phyloP scores from a whole-genome alignment of 2,888 invertebrate species.

The Drosophila hamatofila region DNA sequence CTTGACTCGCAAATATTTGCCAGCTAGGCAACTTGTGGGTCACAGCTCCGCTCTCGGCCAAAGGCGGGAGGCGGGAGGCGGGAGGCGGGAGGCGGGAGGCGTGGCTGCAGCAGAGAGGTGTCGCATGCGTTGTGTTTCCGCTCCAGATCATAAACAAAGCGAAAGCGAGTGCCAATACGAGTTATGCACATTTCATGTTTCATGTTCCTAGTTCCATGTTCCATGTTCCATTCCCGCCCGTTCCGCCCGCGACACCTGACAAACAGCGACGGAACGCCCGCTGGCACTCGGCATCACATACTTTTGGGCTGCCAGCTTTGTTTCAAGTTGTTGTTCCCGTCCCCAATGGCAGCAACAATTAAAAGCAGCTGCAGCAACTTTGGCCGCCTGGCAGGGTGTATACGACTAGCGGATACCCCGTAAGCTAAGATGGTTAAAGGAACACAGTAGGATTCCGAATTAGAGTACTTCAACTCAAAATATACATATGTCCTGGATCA shows the following conservation, averaged over 20 bases:
- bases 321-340: slow-evolving; percentile 6
- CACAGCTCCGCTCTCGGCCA: slow-evolving; percentile 15
- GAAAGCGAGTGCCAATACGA: slow-evolving; percentile 30
- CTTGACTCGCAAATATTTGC: slow-evolving; percentile 71
- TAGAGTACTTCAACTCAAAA: not conserved
- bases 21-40: slow-evolving; percentile 63
- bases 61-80: slow-evolving; percentile 9
- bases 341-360: slow-evolving; percentile 50
- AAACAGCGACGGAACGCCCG: slow-evolving; percentile 12
- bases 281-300: slow-evolving; percentile 48
- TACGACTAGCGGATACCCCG: not conserved
- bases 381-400: not conserved
- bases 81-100: not conserved
- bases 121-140: slow-evolving; percentile 64
- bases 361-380: slow-evolving; percentile 31
- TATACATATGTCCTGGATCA: not conserved
- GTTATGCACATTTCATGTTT: slow-evolving; percentile 33
- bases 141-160: slow-evolving; percentile 77
- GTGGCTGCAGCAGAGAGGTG: slow-evolving; percentile 17
- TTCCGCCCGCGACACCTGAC: slow-evolving; percentile 12
- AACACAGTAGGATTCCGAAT: not conserved
- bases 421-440: not conserved
- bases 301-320: slow-evolving; percentile 51
- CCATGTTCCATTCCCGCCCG: slow-evolving; percentile 3
- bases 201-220: not conserved